Base-by-base conservation (phyloP, 1,140 invertebrate species). In the Tenebrio molitor region DNA sequence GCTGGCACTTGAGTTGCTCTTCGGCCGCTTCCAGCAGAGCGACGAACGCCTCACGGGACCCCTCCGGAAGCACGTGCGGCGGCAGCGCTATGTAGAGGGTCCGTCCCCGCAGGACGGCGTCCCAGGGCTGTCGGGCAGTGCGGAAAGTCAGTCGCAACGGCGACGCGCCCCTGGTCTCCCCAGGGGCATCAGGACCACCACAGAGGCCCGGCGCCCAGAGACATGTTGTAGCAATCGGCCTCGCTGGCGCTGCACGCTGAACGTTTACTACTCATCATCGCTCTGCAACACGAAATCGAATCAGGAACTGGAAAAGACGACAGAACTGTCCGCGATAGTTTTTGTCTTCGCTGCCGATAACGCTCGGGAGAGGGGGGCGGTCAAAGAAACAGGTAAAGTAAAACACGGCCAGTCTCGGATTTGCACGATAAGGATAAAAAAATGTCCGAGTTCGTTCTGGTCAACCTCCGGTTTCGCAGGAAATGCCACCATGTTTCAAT, bases 181-280 rank as follows among this genome's bases (percentile, higher is more conserved):
- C 91, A 92, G 93, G 92, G 87, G 87, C 93, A 94, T 95, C 95
- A 97, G 95, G 93, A 94, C 88, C 92, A 94, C 94, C 93, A 96
- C 95, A 92, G 95, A 97, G 96, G 96, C 95, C 95, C 96, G 88
- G 95, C 91, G 86, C 95, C 95, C 92, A 97, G 93, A 91, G 92
- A 92, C 89, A 95, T 92, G 88, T 89, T 92, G 84, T 90, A 95
- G 81, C 89, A 89, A 69, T 86, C 83, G 79, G 81, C 82, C 70
- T 86, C 86, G 74, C 85, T 85, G 74, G 84, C 85, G 80, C 85
- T 86, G 78, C 84, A 77, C 76, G 86, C 86, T 72, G 87, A 86
- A 77, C 86, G 86, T 81, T 88, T 88, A 84, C 85, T 86, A 76
- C 83, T 86, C 72, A 83, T 74, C 73, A 80, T 66, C 21, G 17